Percentiles rank a stretch among this genome's conserved stretches.
These are phyloP conservation scores for Trematomus loennbergii DNA, from an alignment of 2,113 vertebrate genomes.

Conservation along the genomic window DNA sequence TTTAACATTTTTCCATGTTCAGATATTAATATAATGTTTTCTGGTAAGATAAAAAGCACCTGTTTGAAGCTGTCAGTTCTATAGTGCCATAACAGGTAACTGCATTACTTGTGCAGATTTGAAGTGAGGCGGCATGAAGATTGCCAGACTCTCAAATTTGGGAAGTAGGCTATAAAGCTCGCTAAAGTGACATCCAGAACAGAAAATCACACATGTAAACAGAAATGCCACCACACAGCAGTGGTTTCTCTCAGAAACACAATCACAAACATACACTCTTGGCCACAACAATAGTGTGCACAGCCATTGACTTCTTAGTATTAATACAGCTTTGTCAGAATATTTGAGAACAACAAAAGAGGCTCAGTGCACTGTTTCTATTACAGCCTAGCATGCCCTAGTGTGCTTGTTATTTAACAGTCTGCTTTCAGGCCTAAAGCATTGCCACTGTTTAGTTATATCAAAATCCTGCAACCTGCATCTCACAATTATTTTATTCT, in stretches of 20 bases:
- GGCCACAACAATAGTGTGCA: constrained; percentile 15
- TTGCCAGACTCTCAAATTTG: constrained; percentile 35
- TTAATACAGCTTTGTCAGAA: constrained; percentile 59
- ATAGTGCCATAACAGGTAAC: constrained; percentile 32
- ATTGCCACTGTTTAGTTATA: background rate
- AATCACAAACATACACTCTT: background rate
- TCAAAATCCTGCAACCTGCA: constrained; percentile 25
- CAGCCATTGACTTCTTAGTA: constrained; percentile 42
- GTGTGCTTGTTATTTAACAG: constrained; percentile 18
- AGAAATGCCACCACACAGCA: background rate
- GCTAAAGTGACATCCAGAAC: constrained; percentile 5
- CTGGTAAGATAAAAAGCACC: constrained; percentile 1
- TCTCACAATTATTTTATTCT: constrained; percentile 1
- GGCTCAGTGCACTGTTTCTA: constrained; percentile 40
- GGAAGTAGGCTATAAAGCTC: constrained; percentile 4
- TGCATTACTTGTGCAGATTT: constrained; percentile 45
- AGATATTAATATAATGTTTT: constrained; percentile 13
- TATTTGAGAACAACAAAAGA: constrained; percentile 47
- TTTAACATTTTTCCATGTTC: constrained; percentile 19
- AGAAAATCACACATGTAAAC: background rate
- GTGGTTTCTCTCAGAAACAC: background rate
- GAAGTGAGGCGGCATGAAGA: constrained; percentile 43
- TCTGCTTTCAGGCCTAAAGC: background rate
- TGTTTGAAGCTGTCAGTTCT: background rate
- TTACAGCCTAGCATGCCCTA: background rate